Percentiles rank a stretch among this genome's conserved stretches.
phyloP scores from a whole-genome alignment of 2,888 invertebrate genomes.

The Drosophila atripex region DNA sequence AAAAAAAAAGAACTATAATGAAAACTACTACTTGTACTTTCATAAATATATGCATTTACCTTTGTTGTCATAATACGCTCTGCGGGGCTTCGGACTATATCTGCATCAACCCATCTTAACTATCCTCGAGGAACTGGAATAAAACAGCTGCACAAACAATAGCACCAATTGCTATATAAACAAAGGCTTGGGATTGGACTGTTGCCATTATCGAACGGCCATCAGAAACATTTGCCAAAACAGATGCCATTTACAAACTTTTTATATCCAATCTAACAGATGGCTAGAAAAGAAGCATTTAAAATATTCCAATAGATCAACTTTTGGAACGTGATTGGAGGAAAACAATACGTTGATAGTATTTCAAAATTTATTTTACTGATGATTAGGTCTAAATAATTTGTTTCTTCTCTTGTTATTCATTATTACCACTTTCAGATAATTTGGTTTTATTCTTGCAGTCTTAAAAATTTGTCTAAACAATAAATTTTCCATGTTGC shows the following conservation, averaged over 20 bases:
- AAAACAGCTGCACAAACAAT: slow-evolving; percentile 60
- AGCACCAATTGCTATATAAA: slow-evolving; percentile 25
- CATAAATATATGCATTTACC: neutral
- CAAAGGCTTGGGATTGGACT: slow-evolving; percentile 39
- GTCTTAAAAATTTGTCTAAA: slow-evolving; percentile 83
- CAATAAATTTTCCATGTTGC: slow-evolving; percentile 73
- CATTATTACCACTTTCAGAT: slow-evolving; percentile 81
- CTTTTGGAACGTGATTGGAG: neutral
- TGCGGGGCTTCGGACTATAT: slow-evolving; percentile 1
- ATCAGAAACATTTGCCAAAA: slow-evolving; percentile 50
- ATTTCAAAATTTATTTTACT: slow-evolving; percentile 73
- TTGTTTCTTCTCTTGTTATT: slow-evolving; percentile 53
- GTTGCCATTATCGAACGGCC: slow-evolving; percentile 55
- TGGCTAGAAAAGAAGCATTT: slow-evolving; percentile 32
- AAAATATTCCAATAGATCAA: neutral
- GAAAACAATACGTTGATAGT: slow-evolving; percentile 16
- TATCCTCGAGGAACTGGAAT: slow-evolving; percentile 25
- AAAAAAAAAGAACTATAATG: no score
- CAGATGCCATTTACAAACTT: slow-evolving; percentile 58
- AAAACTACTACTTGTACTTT: no score
- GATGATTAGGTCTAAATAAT: slow-evolving; percentile 77
- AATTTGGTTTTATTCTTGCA: slow-evolving; percentile 79
- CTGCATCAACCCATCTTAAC: slow-evolving; percentile 21
- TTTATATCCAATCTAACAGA: slow-evolving; percentile 27
- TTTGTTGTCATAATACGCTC: neutral